Evolutionary conservation across 2,113 vertebrate species (phyloP).

Genomic region (Ochotona princeps): DNA sequence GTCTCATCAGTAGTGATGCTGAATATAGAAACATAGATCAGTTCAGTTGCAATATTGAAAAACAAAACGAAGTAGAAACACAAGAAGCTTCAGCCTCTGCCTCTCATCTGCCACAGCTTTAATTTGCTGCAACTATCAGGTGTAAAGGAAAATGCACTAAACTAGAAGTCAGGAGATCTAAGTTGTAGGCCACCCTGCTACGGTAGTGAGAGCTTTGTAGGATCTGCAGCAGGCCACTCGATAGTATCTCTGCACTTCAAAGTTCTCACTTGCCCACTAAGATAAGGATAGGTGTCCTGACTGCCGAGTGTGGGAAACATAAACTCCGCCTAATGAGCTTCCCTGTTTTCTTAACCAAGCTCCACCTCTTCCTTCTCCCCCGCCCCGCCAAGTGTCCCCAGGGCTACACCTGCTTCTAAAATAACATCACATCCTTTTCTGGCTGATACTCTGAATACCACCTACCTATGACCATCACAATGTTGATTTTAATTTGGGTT

Average conservation of each 20-base stretch:
- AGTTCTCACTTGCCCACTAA: constrained; percentile 45
- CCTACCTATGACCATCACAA: constrained; percentile 19
- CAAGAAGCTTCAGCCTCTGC: not conserved
- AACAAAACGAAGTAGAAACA: not conserved
- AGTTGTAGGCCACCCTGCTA: not conserved
- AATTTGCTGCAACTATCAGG: not conserved
- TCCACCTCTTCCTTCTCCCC: not conserved
- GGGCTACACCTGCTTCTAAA: constrained; percentile 20
- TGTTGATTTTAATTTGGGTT: constrained; percentile 62
- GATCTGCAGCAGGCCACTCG: not conserved
- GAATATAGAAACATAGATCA: constrained; percentile 38
- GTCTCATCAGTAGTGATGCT: not conserved
- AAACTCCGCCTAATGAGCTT: constrained; percentile 7
- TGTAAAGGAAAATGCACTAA: not conserved
- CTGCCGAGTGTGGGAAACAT: not conserved
- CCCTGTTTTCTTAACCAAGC: constrained; percentile 8
- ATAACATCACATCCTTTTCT: constrained; percentile 27
- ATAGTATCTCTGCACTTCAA: constrained; percentile 28
- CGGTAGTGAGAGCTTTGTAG: constrained; percentile 2
- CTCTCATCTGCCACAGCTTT: not conserved
- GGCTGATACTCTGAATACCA: not conserved
- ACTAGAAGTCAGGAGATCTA: not conserved
- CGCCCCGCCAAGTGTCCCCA: not conserved
- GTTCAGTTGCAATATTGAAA: constrained; percentile 28
- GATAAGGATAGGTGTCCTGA: constrained; percentile 17